phyloP scores from a whole-genome alignment of 2,113 vertebrate genomes.

The Piaya cayana region DNA sequence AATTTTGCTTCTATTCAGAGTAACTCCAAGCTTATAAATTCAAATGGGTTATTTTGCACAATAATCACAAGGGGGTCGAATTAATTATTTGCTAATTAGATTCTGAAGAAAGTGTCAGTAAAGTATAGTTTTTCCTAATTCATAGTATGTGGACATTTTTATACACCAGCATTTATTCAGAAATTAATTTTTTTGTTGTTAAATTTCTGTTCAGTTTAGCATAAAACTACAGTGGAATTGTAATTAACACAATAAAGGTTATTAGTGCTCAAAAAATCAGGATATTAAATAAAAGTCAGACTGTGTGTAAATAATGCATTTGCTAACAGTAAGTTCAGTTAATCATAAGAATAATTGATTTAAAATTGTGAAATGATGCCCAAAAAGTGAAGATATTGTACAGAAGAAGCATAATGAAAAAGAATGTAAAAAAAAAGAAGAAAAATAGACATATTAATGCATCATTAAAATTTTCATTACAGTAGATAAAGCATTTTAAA shows the following conservation, averaged over 20 bases:
- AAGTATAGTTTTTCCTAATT: background rate
- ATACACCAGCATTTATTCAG: background rate
- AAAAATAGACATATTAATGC: constrained; percentile 4
- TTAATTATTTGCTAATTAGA: background rate
- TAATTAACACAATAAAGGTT: background rate
- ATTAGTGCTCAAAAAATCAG: background rate
- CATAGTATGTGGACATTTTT: background rate
- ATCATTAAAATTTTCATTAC: constrained; percentile 10
- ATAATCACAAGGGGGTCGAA: background rate
- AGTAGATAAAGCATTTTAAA: constrained; percentile 9
- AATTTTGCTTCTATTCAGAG: background rate
- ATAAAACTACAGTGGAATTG: background rate
- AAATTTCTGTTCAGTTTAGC: background rate
- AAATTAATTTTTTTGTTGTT: background rate
- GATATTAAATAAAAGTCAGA: background rate
- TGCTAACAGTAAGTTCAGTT: background rate
- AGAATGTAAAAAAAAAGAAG: background rate
- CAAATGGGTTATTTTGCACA: background rate
- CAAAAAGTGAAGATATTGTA: background rate
- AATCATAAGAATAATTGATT: background rate
- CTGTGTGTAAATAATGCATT: background rate
- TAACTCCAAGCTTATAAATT: background rate
- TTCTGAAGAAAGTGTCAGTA: background rate
- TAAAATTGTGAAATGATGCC: background rate
- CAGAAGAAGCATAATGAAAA: background rate